phyloP scores from a whole-genome alignment of 2,888 invertebrate genomes.

The Pilophorus perplexus region DNA sequence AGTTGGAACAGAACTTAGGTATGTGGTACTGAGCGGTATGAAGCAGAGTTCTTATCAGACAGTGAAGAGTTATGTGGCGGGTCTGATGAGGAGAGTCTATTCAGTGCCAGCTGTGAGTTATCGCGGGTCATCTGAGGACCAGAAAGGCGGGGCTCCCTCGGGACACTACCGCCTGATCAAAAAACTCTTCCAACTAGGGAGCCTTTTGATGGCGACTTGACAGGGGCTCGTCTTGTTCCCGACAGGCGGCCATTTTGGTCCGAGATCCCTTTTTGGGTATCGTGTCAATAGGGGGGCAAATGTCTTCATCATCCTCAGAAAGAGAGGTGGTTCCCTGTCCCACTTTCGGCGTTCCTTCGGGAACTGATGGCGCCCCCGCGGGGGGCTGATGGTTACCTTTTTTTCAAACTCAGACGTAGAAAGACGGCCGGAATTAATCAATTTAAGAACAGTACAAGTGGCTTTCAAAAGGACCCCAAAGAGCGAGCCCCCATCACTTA shows the following conservation, averaged over 20 bases:
- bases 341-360: neutral
- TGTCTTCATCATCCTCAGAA: constrained; percentile 9
- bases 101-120: neutral
- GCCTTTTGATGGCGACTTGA: constrained; percentile 5
- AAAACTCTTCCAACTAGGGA: neutral
- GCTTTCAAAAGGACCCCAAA: constrained; percentile 18
- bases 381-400: neutral
- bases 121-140: constrained; percentile 7
- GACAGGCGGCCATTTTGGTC: constrained; percentile 14
- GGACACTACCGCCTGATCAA: constrained; percentile 8
- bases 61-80: neutral
- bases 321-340: no score
- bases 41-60: constrained; percentile 1
- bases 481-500: constrained; percentile 12
- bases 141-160: constrained; percentile 8
- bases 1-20: no score
- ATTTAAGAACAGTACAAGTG: constrained; percentile 17
- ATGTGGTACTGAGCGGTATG: neutral
- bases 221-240: constrained; percentile 9
- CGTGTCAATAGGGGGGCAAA: constrained; percentile 1
- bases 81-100: constrained; percentile 12
- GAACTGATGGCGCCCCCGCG: neutral
- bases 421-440: constrained; percentile 20
- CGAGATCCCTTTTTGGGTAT: neutral
- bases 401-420: constrained; percentile 3